These are phyloP conservation scores for Sycophila texana DNA, from an alignment of 2,888 invertebrate species.

Conservation along the genomic window DNA sequence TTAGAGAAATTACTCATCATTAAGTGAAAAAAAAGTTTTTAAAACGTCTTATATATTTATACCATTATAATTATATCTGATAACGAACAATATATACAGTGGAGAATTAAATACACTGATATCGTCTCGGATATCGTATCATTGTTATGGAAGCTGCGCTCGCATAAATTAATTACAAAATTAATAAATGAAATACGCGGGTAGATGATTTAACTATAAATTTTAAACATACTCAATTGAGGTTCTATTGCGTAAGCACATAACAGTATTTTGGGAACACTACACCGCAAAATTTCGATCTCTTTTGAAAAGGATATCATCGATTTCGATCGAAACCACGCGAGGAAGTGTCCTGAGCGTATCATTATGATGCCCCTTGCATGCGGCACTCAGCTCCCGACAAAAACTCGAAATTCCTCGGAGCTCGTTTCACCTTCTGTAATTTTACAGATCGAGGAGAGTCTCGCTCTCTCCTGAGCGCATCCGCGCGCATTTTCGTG, in stretches of 20 bases:
- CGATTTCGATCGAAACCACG: slow-evolving; percentile 17
- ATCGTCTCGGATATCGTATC: too few relatives aligned
- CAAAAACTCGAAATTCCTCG: slow-evolving; percentile 51
- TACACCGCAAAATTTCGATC: background rate
- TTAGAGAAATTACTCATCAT: slow-evolving; percentile 4
- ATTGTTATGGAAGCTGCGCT: too few relatives aligned
- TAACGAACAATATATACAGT: too few relatives aligned
- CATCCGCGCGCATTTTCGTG: slow-evolving; percentile 36
- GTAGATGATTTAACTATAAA: too few relatives aligned
- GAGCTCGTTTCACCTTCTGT: slow-evolving; percentile 42
- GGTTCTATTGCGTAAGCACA: background rate
- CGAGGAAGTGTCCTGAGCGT: slow-evolving; percentile 22
- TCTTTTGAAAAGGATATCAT: background rate
- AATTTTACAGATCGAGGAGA: slow-evolving; percentile 47
- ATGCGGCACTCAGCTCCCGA: slow-evolving; percentile 16
- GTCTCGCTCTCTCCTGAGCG: background rate
- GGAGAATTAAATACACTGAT: too few relatives aligned
- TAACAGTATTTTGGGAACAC: background rate
- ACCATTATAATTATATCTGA: too few relatives aligned
- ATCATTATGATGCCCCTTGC: slow-evolving; percentile 46
- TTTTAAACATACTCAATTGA: background rate
- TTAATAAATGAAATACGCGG: too few relatives aligned
- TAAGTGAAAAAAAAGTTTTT: background rate
- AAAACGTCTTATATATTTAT: too few relatives aligned
- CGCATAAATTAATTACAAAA: too few relatives aligned